These are phyloP conservation scores for Mustela nigripes DNA, from an alignment of 2,113 vertebrate genomes.

Conservation along the genomic window DNA sequence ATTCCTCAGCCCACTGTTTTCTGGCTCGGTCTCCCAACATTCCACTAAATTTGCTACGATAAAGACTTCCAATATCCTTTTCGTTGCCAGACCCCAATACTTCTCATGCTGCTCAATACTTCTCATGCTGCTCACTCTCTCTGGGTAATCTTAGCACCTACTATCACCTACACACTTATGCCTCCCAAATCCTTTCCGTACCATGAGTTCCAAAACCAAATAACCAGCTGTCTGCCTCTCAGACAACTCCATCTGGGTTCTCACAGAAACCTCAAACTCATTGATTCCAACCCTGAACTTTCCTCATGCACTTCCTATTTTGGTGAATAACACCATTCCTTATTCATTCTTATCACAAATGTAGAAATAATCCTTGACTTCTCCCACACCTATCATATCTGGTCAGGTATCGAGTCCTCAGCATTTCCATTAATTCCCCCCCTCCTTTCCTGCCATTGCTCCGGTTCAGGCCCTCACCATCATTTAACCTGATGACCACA, in stretches of 20 bases:
- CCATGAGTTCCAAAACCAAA: constrained; percentile 30
- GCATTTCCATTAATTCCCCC: neutral
- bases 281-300: neutral
- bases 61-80: neutral
- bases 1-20: neutral
- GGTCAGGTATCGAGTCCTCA: constrained; percentile 15
- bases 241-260: neutral
- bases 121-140: neutral
- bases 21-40: neutral
- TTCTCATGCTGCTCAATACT: constrained; percentile 12
- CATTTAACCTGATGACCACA: constrained; percentile 12
- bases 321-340: neutral
- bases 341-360: neutral
- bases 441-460: neutral
- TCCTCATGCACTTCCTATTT: neutral
- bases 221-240: neutral
- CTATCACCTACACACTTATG: neutral
- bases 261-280: constrained; percentile 34
- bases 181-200: constrained; percentile 42
- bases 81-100: neutral
- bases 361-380: constrained; percentile 28
- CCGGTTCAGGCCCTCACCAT: neutral
- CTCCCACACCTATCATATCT: neutral
- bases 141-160: neutral
- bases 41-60: constrained; percentile 40